Evolutionary conservation across 2,888 invertebrate genomes (phyloP), one percentile per base, ranked within the genome.

Genomic region (Drosophila yooni): DNA sequence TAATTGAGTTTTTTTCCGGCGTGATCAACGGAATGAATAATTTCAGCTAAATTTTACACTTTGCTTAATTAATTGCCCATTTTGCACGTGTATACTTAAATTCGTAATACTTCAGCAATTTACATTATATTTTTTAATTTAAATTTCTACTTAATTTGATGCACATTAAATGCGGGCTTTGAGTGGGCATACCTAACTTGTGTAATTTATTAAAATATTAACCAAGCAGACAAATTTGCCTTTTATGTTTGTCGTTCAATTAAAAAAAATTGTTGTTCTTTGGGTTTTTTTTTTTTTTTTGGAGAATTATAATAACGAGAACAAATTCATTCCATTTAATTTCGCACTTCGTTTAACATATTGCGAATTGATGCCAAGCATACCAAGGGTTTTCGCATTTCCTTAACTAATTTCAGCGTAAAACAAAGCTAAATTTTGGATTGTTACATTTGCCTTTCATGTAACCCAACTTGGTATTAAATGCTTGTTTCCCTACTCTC

Each of bases 401-500:
- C 48, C 21, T 4, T 21, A 56, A 34, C 57, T 31, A 13, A 38
- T 21, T 38, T 18, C 2, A 36, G n/a, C 8, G 11, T 29, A 13
- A 43, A 21, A 2, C 11, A 21, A 53, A 54, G 7, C 36, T 13
- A 7, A 33, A 21, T 6, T n/a, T 8, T n/a, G 21, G 7, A 18
- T 38, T n/a, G 4, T 18, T 15, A 11, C 21, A 18, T 34, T 48
- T 36, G 31, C 18, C 56, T 53, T 43, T 53, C 18, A 29, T 10
- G 7, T 27, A 5, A 27, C 21, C 38, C 38, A 61, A 48, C 15
- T 52, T 21, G 59, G 36, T 34, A 68, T 58, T 51, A 60, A 34
- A 15, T 31, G 31, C 29, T 27, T 40, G 46, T 31, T 46, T 33
- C 33, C 27, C 21, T 3, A 13, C 43, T n/a, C 27, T 15, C 33